phyloP scores from a whole-genome alignment of 2,797 vertebrate species.

The Lepus townsendii region DNA sequence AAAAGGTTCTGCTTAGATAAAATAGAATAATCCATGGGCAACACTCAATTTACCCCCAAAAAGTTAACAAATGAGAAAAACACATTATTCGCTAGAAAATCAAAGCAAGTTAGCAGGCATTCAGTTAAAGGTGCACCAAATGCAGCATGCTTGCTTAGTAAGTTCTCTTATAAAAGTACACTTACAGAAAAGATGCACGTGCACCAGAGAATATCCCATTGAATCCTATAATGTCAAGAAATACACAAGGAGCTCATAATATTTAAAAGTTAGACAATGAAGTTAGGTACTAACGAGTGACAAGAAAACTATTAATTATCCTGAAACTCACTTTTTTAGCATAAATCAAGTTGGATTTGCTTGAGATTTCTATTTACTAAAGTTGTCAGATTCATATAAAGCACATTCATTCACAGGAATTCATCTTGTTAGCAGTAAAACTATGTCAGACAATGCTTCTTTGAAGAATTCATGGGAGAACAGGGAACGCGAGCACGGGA shows the following conservation, averaged over 20 bases:
- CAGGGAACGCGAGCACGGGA: background rate
- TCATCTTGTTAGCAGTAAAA: slow-evolving; percentile 57
- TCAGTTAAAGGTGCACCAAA: background rate
- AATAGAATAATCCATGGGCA: background rate
- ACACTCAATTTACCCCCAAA: background rate
- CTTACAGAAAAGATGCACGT: slow-evolving; percentile 56
- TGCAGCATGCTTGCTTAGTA: background rate
- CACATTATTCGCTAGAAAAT: background rate
- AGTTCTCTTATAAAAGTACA: slow-evolving; percentile 4
- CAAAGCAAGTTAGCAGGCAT: background rate
- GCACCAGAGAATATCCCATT: slow-evolving; percentile 60
- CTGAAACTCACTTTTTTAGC: slow-evolving; percentile 65
- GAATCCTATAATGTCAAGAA: slow-evolving; percentile 63
- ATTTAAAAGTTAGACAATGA: slow-evolving; percentile 83
- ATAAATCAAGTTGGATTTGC: slow-evolving; percentile 77
- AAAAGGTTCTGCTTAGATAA: background rate
- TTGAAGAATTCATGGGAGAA: slow-evolving; percentile 19
- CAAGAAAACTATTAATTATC: slow-evolving; percentile 81
- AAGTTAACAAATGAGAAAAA: background rate
- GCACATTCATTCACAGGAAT: slow-evolving; percentile 22
- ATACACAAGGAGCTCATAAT: slow-evolving; percentile 73
- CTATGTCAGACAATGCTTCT: background rate
- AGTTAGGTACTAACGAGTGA: slow-evolving; percentile 80
- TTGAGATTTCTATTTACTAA: slow-evolving; percentile 55
- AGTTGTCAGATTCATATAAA: slow-evolving; percentile 56